phyloP scores from a whole-genome alignment of 2,797 vertebrate species.

The Lepidocolaptes lacrymiger region DNA sequence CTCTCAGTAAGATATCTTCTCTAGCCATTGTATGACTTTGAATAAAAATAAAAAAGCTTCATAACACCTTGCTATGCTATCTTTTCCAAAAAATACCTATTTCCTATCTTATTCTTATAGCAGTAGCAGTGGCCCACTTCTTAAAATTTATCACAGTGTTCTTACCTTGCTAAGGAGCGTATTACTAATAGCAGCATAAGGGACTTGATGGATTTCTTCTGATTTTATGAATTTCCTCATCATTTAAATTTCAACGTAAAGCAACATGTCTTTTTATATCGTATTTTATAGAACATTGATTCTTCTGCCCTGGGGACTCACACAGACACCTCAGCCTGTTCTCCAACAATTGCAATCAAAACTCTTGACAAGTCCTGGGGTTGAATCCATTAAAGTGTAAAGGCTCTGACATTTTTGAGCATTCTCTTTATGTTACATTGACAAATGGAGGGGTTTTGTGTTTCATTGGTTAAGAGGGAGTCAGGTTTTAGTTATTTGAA shows the following conservation, averaged over 20 bases:
- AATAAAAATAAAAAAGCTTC: neutral
- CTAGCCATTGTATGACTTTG: neutral
- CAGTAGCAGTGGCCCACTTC: neutral
- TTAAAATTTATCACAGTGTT: neutral
- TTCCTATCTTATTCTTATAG: neutral
- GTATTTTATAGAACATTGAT: constrained; percentile 6
- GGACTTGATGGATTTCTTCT: neutral
- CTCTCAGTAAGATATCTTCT: neutral
- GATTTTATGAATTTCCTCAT: neutral
- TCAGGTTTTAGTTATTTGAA: constrained; percentile 74
- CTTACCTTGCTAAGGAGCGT: neutral
- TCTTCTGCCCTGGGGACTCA: neutral
- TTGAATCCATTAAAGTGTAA: constrained; percentile 61
- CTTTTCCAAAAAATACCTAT: neutral
- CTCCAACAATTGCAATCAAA: constrained; percentile 42
- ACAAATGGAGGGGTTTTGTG: constrained; percentile 73
- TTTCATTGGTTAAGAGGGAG: constrained; percentile 64
- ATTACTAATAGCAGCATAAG: neutral
- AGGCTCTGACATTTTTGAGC: constrained; percentile 65
- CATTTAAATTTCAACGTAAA: neutral
- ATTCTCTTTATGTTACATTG: constrained; percentile 63
- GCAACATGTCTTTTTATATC: neutral
- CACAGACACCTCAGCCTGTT: constrained; percentile 33
- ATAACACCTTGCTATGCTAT: neutral
- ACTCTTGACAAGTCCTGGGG: constrained; percentile 35